A percentile compares a stretch with the other conserved stretches of the same genome.
These are phyloP conservation scores for Megathymus violae DNA, from an alignment of 1,140 invertebrate genomes.

Conservation along the genomic window DNA sequence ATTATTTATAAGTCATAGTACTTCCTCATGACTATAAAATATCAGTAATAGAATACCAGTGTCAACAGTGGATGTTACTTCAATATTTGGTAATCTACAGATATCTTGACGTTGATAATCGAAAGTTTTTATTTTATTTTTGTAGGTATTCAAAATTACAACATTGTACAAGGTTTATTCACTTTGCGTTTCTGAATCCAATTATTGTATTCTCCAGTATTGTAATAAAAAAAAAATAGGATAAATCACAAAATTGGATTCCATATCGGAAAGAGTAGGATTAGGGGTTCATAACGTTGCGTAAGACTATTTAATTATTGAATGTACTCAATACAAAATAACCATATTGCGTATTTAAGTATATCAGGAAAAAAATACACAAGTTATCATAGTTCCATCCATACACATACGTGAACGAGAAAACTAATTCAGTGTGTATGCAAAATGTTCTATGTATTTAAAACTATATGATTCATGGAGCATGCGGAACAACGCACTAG, in stretches of 20 bases:
- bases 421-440: conserved; percentile 7
- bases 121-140: no score
- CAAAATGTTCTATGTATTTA: conserved; percentile 10
- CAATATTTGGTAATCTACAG: no score
- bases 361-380: background rate
- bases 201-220: no score
- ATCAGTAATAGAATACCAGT: conserved; percentile 4
- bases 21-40: conserved; percentile 2
- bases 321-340: background rate
- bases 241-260: background rate
- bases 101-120: no score
- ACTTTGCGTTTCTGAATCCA: no score
- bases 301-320: background rate
- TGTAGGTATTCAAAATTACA: background rate
- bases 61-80: no score
- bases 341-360: background rate
- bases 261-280: background rate
- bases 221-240: background rate
- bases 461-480: conserved; percentile 22
- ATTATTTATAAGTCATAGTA: conserved; percentile 35
- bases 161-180: no score
- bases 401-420: conserved; percentile 16
- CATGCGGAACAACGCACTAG: conserved; percentile 26
- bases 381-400: background rate
- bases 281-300: background rate